Base-by-base conservation (phyloP, 2,797 vertebrate species). In the Xenentodon cancila region DNA sequence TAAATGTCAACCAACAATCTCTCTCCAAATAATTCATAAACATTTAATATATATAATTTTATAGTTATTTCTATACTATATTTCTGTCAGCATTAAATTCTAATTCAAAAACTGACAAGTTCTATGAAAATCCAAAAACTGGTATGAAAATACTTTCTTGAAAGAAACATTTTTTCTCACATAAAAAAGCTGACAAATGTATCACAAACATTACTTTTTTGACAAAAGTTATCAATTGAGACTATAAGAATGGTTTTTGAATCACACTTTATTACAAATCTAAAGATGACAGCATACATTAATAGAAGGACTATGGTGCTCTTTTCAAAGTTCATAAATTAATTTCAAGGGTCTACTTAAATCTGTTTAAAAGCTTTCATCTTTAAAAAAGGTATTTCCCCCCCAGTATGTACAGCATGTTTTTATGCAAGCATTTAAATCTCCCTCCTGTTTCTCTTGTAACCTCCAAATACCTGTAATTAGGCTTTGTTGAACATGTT, bases 1-100 rank as follows among this genome's bases (percentile, higher is more conserved):
- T 70, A 75, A 62, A 78, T 71, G 21, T 32, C 63, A 64, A 73
- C 47, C 51, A 84, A 75, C 21, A 30, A 53, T 63, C 56, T 59
- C 37, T 43, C 43, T 69, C 57, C 37, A 32, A 40, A 68, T 44
- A 52, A 80, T 59, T 58, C 51, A 48, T 68, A 18, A 48, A 53
- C 49, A 53, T 75, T 66, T 72, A 30, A 53, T 66, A 45, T 64
- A 27, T 16, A 34, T 53, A 27, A 50, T 25, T 54, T 71, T 46
- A 58, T 42, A 27, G 7, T 37, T 37, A 12, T 2, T 18, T 48
- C 53, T 59, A n/a, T n/a, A n/a, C n/a, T 68, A 7, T 44, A 13
- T 49, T 42, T 27, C 7, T 21, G 8, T 64, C 22, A 37, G 46
- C 7, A 19, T 40, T 11, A n/a, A 7, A 32, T 18, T 48, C 12